A percentile compares a stretch with the other conserved stretches of the same genome.
phyloP scores from a whole-genome alignment of 2,113 vertebrate genomes.

The Anolis carolinensis region DNA sequence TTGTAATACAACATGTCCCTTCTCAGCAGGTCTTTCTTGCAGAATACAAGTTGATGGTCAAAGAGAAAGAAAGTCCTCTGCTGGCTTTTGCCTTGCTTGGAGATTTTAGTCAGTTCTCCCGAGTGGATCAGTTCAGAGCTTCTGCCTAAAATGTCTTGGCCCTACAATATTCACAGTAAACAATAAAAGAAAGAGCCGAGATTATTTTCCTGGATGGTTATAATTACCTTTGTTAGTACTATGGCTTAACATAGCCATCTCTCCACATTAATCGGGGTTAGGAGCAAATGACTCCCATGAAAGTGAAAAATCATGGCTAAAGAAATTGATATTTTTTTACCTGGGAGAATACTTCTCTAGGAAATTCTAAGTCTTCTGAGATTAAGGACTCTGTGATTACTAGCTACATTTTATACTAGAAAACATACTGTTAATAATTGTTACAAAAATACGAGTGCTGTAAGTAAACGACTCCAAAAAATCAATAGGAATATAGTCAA shows the following conservation, averaged over 20 bases:
- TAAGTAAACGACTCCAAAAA: not conserved
- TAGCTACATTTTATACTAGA: not conserved
- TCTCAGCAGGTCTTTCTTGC: conserved; percentile 94
- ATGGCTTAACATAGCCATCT: not conserved
- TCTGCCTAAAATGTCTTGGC: conserved; percentile 86
- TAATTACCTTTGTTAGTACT: not conserved
- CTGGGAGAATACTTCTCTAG: too few species aligned
- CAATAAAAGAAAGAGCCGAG: not conserved
- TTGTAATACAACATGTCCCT: conserved; percentile 95
- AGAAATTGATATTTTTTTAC: too few species aligned
- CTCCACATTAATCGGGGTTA: too few species aligned
- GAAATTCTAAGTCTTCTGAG: not conserved
- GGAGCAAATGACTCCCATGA: too few species aligned
- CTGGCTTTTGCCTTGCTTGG: conserved; percentile 90
- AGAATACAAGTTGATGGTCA: conserved; percentile 96
- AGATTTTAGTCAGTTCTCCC: conserved; percentile 87
- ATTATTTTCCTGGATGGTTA: conserved; percentile 14
- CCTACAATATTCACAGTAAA: conserved; percentile 69
- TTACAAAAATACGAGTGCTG: not conserved
- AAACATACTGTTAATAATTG: not conserved
- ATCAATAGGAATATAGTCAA: conserved; percentile 23
- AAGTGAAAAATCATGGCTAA: too few species aligned
- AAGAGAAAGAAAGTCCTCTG: conserved; percentile 97
- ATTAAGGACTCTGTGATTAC: not conserved
- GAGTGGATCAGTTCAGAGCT: conserved; percentile 97